These are phyloP conservation scores for Pogonocherus hispidulus DNA, from an alignment of 2,888 invertebrate species.

Conservation along the genomic window DNA sequence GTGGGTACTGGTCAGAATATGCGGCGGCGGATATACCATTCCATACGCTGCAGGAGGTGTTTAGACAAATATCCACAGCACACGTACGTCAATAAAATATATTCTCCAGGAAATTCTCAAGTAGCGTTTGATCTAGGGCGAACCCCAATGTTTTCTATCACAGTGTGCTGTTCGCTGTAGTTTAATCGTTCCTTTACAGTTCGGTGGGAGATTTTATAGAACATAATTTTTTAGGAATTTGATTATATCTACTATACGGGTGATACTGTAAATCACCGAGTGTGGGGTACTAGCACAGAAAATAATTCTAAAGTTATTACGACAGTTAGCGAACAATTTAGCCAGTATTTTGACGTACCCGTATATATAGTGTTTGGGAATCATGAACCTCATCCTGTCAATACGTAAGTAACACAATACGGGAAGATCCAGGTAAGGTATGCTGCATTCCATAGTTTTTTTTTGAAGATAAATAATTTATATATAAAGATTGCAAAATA, in stretches of 20 bases:
- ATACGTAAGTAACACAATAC: constrained; percentile 84
- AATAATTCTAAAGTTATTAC: constrained; percentile 75
- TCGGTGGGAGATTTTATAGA: too few species aligned
- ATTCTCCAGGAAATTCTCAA: too few species aligned
- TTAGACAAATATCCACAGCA: background rate
- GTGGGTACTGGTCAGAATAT: constrained; percentile 88
- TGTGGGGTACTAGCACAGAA: constrained; percentile 85
- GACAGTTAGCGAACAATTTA: constrained; percentile 68
- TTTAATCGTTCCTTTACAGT: too few species aligned
- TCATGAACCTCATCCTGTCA: constrained; percentile 82
- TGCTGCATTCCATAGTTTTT: too few species aligned
- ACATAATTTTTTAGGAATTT: constrained; percentile 67
- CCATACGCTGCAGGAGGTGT: constrained; percentile 51
- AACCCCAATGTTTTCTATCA: background rate
- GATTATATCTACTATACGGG: constrained; percentile 87
- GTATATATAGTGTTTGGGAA: constrained; percentile 78
- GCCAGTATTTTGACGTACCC: constrained; percentile 69
- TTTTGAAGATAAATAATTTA: too few species aligned
- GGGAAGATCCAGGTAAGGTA: too few species aligned
- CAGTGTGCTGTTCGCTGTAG: too few species aligned
- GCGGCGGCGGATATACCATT: constrained; percentile 82
- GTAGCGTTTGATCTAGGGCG: too few species aligned
- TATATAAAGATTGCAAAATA: too few species aligned
- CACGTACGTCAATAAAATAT: background rate
- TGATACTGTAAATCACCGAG: constrained; percentile 87